These are phyloP conservation scores for Yponomeuta sedellus DNA, from an alignment of 2,888 invertebrate species.

Conservation along the genomic window DNA sequence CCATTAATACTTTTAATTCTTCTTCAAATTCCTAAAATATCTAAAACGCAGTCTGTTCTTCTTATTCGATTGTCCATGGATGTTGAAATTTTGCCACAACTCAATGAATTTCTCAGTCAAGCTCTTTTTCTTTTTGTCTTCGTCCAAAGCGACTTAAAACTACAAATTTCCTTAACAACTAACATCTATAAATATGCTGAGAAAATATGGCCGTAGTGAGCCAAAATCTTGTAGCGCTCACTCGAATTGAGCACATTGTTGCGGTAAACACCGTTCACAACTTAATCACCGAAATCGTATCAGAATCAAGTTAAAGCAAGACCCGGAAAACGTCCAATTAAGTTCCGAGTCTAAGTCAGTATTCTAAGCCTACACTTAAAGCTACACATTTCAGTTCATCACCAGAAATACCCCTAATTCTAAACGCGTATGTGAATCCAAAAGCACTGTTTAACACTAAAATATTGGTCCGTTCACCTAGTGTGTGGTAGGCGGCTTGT, in stretches of 20 bases:
- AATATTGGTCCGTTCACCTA: background rate
- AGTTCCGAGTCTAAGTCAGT: no score
- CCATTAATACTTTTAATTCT: slow-evolving; percentile 4
- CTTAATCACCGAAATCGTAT: no score
- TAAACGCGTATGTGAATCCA: background rate
- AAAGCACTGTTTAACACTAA: background rate
- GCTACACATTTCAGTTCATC: background rate
- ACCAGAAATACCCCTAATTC: background rate
- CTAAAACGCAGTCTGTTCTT: slow-evolving; percentile 1
- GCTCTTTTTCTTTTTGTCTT: background rate
- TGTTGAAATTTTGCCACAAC: background rate
- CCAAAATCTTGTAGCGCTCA: background rate
- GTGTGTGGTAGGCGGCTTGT: slow-evolving; percentile 62
- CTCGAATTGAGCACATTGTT: no score
- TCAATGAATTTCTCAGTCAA: slow-evolving; percentile 1
- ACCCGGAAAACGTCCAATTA: no score
- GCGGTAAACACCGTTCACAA: no score
- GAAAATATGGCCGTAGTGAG: background rate
- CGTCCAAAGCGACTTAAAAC: background rate
- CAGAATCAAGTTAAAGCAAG: no score
- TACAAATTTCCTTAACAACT: background rate
- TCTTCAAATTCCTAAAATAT: background rate
- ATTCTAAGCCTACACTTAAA: background rate
- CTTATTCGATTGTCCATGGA: background rate
- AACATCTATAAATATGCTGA: background rate